Conservation (phyloP, 2,797 vertebrate species). For the Fistularia commersonii region DNA sequence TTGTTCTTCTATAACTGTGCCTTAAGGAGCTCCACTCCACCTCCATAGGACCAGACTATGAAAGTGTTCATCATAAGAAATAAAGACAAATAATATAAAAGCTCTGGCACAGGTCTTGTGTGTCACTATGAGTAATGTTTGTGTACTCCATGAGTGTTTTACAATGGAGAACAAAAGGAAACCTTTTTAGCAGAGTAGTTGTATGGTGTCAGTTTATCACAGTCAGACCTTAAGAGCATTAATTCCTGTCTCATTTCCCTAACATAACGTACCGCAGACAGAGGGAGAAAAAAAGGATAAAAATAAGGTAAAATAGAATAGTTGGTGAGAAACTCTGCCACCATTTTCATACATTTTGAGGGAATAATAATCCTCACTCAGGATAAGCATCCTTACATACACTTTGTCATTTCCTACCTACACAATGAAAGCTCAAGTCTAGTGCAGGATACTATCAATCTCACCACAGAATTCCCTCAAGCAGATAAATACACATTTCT, state of each 20-base stretch:
- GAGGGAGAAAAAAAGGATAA: slow-evolving; percentile 28
- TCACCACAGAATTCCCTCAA: slow-evolving; percentile 36
- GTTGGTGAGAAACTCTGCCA: slow-evolving; percentile 84
- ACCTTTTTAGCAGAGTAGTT: slow-evolving; percentile 2
- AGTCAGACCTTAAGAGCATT: slow-evolving; percentile 75
- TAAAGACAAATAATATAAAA: slow-evolving; percentile 28
- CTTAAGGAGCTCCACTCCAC: slow-evolving; percentile 17
- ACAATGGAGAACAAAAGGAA: slow-evolving; percentile 5
- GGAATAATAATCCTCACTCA: slow-evolving; percentile 62
- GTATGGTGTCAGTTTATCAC: slow-evolving; percentile 12
- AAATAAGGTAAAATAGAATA: slow-evolving; percentile 65
- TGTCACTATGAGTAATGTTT: slow-evolving; percentile 3
- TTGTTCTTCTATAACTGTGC: slow-evolving; percentile 23
- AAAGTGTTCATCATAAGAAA: slow-evolving; percentile 17
- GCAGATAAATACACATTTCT: slow-evolving; percentile 49
- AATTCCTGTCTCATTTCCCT: slow-evolving; percentile 80
- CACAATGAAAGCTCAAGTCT: slow-evolving; percentile 20
- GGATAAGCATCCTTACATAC: slow-evolving; percentile 46
- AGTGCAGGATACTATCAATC: slow-evolving; percentile 42
- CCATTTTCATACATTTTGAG: slow-evolving; percentile 69
- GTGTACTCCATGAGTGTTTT: slow-evolving; percentile 2
- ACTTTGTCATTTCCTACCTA: slow-evolving; percentile 32
- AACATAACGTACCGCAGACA: slow-evolving; percentile 76
- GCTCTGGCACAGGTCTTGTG: slow-evolving; percentile 2
- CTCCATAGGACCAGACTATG: slow-evolving; percentile 21